phyloP scores from a whole-genome alignment of 2,888 invertebrate genomes.

The Melikaiella ostensackeni region DNA sequence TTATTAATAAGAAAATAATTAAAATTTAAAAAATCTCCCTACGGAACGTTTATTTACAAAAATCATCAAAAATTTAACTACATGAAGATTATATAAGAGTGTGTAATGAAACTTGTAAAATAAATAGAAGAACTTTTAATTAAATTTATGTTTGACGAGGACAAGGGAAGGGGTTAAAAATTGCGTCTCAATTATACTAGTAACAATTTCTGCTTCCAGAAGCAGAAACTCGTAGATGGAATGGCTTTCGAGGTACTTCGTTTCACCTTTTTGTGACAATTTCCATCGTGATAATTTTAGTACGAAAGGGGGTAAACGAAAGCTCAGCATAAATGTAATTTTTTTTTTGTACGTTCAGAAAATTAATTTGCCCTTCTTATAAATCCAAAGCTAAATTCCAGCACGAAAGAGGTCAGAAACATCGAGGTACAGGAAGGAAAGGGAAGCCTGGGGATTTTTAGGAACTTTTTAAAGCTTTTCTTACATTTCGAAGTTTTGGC shows the following conservation, averaged over 20 bases:
- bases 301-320: no score
- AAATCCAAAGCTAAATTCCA: not conserved
- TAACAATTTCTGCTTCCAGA: not conserved
- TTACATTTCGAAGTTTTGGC: not conserved
- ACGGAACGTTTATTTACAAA: no score
- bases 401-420: not conserved
- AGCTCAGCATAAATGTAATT: no score
- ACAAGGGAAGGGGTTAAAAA: not conserved
- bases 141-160: not conserved
- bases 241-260: not conserved
- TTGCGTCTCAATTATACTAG: not conserved
- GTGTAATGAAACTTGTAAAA: no score
- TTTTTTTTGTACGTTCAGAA: not conserved
- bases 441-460: not conserved
- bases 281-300: no score
- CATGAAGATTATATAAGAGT: no score
- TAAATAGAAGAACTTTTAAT: not conserved
- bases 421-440: not conserved
- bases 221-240: not conserved
- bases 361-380: not conserved
- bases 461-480: conserved; percentile 10
- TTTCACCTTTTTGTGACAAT: no score
- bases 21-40: no score
- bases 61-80: no score
- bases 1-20: no score